Evolutionary conservation across 2,113 vertebrate species (phyloP).

Genomic region (Phylloscopus trochiloides): DNA sequence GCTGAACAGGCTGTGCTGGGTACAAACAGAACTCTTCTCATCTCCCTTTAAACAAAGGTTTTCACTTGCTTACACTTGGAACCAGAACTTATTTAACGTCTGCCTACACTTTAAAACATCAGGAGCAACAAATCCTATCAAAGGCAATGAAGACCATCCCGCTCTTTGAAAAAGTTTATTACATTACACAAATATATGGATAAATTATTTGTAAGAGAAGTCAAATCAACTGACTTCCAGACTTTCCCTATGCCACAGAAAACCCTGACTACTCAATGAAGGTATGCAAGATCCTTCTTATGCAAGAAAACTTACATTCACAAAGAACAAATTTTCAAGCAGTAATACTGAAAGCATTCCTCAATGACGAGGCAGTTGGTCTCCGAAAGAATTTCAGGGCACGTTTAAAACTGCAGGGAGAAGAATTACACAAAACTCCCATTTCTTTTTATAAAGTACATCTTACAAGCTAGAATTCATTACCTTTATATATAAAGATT

Average conservation of each 20-base stretch:
- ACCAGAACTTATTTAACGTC: not conserved
- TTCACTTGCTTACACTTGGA: not conserved
- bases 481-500: not conserved
- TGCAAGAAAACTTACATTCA: not conserved
- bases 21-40: rapidly evolving
- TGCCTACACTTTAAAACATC: not conserved
- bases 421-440: not conserved
- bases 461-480: not conserved
- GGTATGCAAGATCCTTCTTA: not conserved
- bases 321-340: not conserved
- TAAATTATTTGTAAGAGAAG: not conserved
- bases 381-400: not conserved
- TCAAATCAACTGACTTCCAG: not conserved
- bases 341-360: not conserved
- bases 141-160: not conserved
- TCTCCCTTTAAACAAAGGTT: not conserved
- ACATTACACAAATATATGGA: not conserved
- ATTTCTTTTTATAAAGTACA: not conserved
- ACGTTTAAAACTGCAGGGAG: not conserved
- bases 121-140: not conserved
- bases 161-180: not conserved
- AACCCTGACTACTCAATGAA: not conserved
- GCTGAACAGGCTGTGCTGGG: not conserved
- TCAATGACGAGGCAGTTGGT: not conserved
- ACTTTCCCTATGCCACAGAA: not conserved